Base-by-base conservation (phyloP, 2,797 vertebrate species). In the Epinephelus malabaricus region DNA sequence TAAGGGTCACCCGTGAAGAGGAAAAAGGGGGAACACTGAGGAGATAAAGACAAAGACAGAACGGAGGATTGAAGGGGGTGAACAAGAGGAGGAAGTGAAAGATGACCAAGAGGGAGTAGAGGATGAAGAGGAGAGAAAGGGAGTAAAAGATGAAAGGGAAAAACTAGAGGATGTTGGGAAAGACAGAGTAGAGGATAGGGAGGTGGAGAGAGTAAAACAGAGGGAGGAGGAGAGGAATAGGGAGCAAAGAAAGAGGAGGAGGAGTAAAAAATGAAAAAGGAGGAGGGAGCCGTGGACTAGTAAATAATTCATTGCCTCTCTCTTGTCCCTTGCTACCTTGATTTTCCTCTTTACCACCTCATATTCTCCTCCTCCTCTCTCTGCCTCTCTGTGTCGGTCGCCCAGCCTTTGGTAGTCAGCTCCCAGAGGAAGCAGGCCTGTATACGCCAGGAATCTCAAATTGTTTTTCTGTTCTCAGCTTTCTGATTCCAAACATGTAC, bases 271-370 rank as follows among this genome's bases (percentile, higher is more conserved):
- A 76, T 81, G 78, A 76, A 78, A 60, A 70, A 72, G 64, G 74
- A 78, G 71, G 75, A 75, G 61, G 60, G 80, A 78, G 67, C 60
- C 49, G 43, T 59, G 64, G 83, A 88, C 73, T 79, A 62, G 91
- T 95, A 88, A 92, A 94, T 95, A 92, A 95, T 95, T 81, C 83
- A 94, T 90, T 47, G 43, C 21, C 71, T 78, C 82, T 90, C 80
- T 84, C 79, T 50, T 82, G 86, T 89, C 81, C 60, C 73, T 76
- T 69, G 76, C 79, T 85, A 74, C 64, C 72, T 69, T 21, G 75
- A 76, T 77, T 60, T 84, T 77, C 60, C 65, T 68, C 67, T 76
- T 61, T 59, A 49, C 68, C 62, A 17, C 69, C 69, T 81, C 78
- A 27, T 55, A 50, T 78, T 63, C 49, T 62, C 23, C 27, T 19